Evolutionary conservation across 2,888 invertebrate species (phyloP).

Genomic region (Ceramica pisi): DNA sequence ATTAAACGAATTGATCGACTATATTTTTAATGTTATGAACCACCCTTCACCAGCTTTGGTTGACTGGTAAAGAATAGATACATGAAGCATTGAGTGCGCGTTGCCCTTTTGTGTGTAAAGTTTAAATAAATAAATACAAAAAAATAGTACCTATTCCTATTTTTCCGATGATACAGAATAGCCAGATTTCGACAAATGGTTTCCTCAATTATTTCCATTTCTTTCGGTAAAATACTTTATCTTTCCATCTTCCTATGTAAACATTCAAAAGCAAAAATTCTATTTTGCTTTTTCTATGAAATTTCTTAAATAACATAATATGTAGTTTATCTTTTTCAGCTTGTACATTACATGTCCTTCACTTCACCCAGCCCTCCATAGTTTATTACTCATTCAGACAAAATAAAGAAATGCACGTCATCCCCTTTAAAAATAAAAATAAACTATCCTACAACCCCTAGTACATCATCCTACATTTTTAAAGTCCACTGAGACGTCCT

Average conservation of each 20-base stretch:
- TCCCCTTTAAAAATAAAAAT: constrained; percentile 34
- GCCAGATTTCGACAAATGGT: not conserved
- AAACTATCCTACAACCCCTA: constrained; percentile 29
- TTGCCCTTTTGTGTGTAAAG: too few species aligned
- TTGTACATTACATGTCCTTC: not conserved
- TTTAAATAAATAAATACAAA: not conserved
- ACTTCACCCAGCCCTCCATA: not conserved
- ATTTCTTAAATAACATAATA: not conserved
- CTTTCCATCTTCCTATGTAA: not conserved
- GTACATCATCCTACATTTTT: constrained; percentile 52
- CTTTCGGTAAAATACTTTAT: not conserved
- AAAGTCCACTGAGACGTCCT: constrained; percentile 38
- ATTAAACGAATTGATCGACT: not conserved
- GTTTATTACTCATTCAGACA: constrained; percentile 24
- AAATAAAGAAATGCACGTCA: constrained; percentile 45
- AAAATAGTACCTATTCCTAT: not conserved
- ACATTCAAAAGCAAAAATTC: too few species aligned
- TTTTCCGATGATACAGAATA: too few species aligned
- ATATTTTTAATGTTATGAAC: not conserved
- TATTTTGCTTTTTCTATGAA: too few species aligned
- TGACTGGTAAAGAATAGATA: too few species aligned
- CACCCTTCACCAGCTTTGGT: too few species aligned
- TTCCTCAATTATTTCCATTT: not conserved
- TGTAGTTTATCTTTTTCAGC: not conserved
- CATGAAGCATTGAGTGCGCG: too few species aligned